Conservation (phyloP, 2,888 invertebrate species). For the Aleiodes alternator region DNA sequence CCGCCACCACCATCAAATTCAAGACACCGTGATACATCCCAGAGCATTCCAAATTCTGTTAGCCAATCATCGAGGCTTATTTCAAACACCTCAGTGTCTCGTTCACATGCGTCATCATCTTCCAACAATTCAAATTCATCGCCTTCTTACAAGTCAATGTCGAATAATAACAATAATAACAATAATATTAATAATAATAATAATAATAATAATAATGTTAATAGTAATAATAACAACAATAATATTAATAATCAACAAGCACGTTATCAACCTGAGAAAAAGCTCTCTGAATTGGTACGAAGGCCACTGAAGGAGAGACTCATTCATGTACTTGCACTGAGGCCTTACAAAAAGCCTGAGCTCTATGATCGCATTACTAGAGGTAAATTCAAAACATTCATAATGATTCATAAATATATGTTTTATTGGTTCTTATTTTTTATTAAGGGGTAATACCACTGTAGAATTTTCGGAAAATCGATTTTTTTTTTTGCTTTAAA, state of each 20-base stretch:
- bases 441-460: too few species aligned
- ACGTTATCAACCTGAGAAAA: slow-evolving; percentile 68
- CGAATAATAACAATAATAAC: slow-evolving; percentile 42
- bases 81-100: not conserved
- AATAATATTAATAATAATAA: too few species aligned
- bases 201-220: too few species aligned
- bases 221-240: not conserved
- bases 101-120: slow-evolving; percentile 26
- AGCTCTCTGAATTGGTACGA: slow-evolving; percentile 80
- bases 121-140: slow-evolving; percentile 74
- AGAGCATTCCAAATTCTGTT: slow-evolving; percentile 69
- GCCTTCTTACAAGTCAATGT: slow-evolving; percentile 76
- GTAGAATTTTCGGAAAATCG: too few species aligned
- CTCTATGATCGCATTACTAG: slow-evolving; percentile 86
- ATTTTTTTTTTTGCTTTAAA: too few species aligned
- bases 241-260: slow-evolving; percentile 64
- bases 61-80: slow-evolving; percentile 64
- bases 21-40: slow-evolving; percentile 64
- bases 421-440: too few species aligned
- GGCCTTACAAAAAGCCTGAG: slow-evolving; percentile 96
- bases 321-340: slow-evolving; percentile 94
- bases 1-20: slow-evolving; percentile 70
- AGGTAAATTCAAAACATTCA: slow-evolving; percentile 77
- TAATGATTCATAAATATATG: not conserved
- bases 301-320: slow-evolving; percentile 92